These are phyloP conservation scores for Frieseomelitta varia DNA, from an alignment of 1,140 invertebrate species.

Conservation along the genomic window DNA sequence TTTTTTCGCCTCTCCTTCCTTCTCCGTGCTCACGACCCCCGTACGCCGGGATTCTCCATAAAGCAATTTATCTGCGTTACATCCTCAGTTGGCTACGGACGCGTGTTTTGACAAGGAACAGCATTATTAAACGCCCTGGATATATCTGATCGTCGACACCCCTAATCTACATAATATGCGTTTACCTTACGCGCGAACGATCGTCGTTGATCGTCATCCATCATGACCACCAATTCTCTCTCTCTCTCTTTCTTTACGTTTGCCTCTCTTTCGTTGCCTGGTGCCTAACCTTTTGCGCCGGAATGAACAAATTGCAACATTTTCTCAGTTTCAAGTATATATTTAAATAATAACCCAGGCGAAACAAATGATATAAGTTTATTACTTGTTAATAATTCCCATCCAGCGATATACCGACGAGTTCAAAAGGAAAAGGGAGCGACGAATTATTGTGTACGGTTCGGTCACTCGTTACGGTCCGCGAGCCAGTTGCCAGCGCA, in stretches of 20 bases:
- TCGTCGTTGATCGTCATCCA: conserved; percentile 53
- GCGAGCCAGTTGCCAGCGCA: no score
- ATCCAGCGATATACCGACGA: no score
- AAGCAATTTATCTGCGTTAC: conserved; percentile 82
- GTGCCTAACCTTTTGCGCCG: no score
- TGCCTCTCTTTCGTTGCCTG: background rate
- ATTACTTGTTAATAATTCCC: no score
- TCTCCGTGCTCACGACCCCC: conserved; percentile 27
- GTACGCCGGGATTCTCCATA: conserved; percentile 71
- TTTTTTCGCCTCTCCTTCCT: background rate
- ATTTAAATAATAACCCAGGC: no score
- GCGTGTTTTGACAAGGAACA: conserved; percentile 82
- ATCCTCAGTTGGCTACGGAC: conserved; percentile 79
- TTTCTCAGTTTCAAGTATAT: no score
- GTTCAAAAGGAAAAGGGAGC: no score
- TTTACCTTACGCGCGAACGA: conserved; percentile 78
- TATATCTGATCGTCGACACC: conserved; percentile 82
- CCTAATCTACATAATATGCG: conserved; percentile 82
- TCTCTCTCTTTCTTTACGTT: background rate
- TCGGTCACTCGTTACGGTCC: no score
- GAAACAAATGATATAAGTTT: no score
- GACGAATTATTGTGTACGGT: no score
- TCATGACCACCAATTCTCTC: background rate
- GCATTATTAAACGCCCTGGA: conserved; percentile 82
- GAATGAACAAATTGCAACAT: no score